Evolutionary conservation across 2,113 vertebrate species (phyloP).

Genomic region (Perccottus glenii): DNA sequence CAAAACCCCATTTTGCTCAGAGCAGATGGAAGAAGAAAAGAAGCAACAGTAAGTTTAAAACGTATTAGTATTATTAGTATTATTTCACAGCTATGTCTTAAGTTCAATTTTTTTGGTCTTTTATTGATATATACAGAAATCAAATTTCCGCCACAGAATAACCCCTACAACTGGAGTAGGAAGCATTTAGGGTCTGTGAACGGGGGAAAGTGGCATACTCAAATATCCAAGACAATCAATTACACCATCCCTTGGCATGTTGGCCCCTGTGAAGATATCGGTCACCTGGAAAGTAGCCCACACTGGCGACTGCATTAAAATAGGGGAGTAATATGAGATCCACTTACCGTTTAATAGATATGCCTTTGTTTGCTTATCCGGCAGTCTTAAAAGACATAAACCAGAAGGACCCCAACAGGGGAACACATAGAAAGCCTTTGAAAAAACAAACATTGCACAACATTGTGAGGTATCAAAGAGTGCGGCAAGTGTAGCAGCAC

Average conservation of each 20-base stretch:
- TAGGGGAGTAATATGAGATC: constrained; percentile 82
- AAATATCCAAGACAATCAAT: constrained; percentile 88
- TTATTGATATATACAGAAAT: constrained; percentile 34
- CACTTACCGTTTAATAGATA: constrained; percentile 91
- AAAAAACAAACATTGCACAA: constrained; percentile 67
- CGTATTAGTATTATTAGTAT: too few relatives aligned
- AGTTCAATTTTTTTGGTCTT: neutral
- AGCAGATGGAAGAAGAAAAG: constrained; percentile 32
- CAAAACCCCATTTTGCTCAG: neutral
- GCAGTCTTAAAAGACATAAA: constrained; percentile 68
- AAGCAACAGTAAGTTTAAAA: neutral
- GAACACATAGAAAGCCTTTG: constrained; percentile 61
- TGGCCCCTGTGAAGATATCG: constrained; percentile 88
- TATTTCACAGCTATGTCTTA: too few relatives aligned
- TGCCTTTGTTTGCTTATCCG: constrained; percentile 78
- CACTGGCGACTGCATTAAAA: constrained; percentile 79
- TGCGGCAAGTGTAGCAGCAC: constrained; percentile 44
- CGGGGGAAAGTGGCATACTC: constrained; percentile 82
- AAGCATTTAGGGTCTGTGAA: constrained; percentile 72
- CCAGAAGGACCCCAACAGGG: constrained; percentile 54
- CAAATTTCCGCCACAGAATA: constrained; percentile 46
- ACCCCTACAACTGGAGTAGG: constrained; percentile 55
- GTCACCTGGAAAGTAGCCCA: constrained; percentile 91
- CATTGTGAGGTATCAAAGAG: constrained; percentile 50
- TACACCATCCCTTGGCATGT: constrained; percentile 86